Percentiles rank a stretch among this genome's conserved stretches.
These are phyloP conservation scores for Rhinogobio ventralis DNA, from an alignment of 2,797 vertebrate genomes.

Conservation along the genomic window DNA sequence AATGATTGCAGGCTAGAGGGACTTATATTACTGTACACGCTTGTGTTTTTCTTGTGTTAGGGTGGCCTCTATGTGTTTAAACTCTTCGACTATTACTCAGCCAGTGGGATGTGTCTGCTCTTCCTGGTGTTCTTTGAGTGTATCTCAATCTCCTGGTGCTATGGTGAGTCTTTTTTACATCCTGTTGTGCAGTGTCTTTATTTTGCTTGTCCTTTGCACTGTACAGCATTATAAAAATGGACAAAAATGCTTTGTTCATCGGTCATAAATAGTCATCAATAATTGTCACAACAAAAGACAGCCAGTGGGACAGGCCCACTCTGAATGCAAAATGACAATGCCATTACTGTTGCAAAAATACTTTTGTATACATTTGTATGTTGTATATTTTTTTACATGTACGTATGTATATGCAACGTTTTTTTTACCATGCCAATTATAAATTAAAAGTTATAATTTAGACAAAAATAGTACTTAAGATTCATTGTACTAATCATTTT, in stretches of 20 bases:
- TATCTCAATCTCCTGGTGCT: conserved; percentile 98
- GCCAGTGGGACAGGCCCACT: not conserved
- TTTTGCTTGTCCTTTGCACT: not conserved
- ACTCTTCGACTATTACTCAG: conserved; percentile 98
- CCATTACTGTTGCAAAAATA: not conserved
- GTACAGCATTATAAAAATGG: not conserved
- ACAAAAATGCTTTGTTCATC: not conserved
- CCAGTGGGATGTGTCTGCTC: conserved; percentile 97
- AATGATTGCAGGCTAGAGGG: not conserved
- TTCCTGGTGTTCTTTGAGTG: conserved; percentile 99
- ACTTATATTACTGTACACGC: not conserved
- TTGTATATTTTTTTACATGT: not conserved
- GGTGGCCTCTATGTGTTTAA: conserved; percentile 98
- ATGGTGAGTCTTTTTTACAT: conserved; percentile 79
- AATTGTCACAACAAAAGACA: not conserved
- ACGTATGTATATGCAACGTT: too few species aligned
- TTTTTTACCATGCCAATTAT: not conserved
- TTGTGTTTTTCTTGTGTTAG: conserved; percentile 68
- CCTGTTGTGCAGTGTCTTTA: not conserved
- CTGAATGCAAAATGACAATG: not conserved
- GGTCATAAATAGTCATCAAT: not conserved
- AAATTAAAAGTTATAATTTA: not conserved
- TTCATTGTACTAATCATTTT: not conserved
- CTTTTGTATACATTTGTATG: not conserved
- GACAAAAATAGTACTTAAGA: not conserved